Evolutionary conservation across 2,888 invertebrate genomes (phyloP), one percentile per base, ranked within the genome.

Genomic region (Euproctis similis): DNA sequence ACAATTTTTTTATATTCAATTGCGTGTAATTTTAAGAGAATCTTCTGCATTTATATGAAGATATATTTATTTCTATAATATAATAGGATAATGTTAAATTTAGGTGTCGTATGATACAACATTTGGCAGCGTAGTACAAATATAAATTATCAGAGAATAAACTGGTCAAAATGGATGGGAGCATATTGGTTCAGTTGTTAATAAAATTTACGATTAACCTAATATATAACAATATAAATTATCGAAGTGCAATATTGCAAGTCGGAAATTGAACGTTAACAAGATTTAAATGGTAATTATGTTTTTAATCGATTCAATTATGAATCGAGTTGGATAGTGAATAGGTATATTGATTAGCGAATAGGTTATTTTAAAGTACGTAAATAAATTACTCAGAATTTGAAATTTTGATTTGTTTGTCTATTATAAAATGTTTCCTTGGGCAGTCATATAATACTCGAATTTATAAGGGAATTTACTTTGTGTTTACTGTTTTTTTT

Each of bases 101-200:
- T n/a, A n/a, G n/a, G n/a, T n/a, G n/a, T n/a, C n/a, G n/a, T 30
- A 39, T 34, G 42, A 48, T 44, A 46, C 39, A 41, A n/a, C n/a
- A 49, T 53, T 59, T 60, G 60, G 60, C 60, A 53, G 48, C 55
- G 42, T 35, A 29, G 37, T 30, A 23, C 35, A 22, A 19, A 29
- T 38, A 46, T 58, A 58, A 57, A 57, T 60, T 58, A 55, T 50
- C 41, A 38, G 35, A 25, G 37, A 49, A 48, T 44, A 42, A 42
- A 44, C 33, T 32, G 28, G 28, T 35, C 27, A 33, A 30, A 38
- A 49, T 46, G 41, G 41, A 42, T 54, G 49, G 49, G 46, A 43
- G 39, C 50, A 54, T 46, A 54, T 42, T 36, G 48, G 34, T 48
- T 41, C 47, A 56, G 50, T 52, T 48, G 51, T 46, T 36, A 39